A percentile compares a stretch with the other conserved stretches of the same genome.
phyloP scores from a whole-genome alignment of 2,797 vertebrate species.

The Hippopotamyrus pictus region DNA sequence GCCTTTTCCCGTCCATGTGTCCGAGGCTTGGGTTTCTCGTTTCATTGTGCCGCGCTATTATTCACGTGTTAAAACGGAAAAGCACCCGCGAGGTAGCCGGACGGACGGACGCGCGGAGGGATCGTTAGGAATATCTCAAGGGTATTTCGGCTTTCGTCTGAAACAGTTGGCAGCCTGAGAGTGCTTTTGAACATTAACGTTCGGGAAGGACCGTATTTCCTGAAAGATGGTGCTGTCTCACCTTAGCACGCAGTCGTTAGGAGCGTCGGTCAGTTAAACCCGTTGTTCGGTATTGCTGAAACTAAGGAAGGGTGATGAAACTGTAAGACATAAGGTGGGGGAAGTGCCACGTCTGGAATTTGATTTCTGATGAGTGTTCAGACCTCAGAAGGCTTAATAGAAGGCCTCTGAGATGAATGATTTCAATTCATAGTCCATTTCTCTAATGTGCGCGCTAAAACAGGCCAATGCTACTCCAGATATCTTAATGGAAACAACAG shows the following conservation, averaged over 20 bases:
- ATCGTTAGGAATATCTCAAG: background rate
- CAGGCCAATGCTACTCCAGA: background rate
- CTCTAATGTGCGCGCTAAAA: background rate
- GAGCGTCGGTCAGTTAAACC: conserved; percentile 10
- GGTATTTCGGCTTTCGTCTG: background rate
- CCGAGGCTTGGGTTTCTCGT: background rate
- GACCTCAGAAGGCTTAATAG: conserved; percentile 7
- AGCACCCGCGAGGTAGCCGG: background rate
- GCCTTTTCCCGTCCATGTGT: no score
- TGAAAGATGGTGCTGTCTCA: background rate
- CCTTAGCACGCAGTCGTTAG: background rate
- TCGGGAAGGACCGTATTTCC: background rate
- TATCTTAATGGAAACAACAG: background rate
- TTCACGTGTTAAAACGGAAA: background rate
- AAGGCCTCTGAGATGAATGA: conserved; percentile 15
- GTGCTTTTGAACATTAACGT: background rate
- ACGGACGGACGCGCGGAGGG: no score
- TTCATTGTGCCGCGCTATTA: background rate
- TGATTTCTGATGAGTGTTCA: conserved; percentile 15
- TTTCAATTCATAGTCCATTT: conserved; percentile 1
- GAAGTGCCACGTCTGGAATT: conserved; percentile 9
- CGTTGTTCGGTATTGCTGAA: conserved; percentile 7
- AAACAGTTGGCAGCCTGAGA: background rate
- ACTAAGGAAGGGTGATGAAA: conserved; percentile 6
- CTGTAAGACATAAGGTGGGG: background rate